Evolutionary conservation across 2,888 invertebrate species (phyloP).

Genomic region (Dorcus hopei): DNA sequence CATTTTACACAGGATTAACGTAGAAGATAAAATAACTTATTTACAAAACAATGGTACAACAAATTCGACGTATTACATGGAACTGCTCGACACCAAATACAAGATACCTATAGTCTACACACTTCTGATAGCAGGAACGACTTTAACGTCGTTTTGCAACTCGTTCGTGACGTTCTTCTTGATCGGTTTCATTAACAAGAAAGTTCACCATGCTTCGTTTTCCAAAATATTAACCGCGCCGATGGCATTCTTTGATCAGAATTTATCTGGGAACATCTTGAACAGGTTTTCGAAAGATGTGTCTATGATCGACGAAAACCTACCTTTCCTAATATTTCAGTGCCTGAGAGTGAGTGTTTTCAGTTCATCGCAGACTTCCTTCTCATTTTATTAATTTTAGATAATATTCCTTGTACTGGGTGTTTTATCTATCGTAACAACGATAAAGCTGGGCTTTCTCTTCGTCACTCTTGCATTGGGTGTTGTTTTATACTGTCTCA

Average conservation of each 20-base stretch:
- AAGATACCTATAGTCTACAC: constrained; percentile 13
- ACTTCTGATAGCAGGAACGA: constrained; percentile 5
- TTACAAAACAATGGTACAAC: constrained; percentile 5
- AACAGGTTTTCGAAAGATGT: constrained; percentile 33
- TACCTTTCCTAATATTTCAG: constrained; percentile 25
- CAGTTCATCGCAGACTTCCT: background rate
- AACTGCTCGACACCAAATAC: constrained; percentile 1
- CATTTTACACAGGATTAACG: constrained; percentile 10
- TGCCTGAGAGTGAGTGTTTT: constrained; percentile 18
- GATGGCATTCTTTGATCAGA: constrained; percentile 29
- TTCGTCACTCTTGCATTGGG: constrained; percentile 63
- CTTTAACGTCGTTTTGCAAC: constrained; percentile 22
- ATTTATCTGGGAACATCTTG: constrained; percentile 30
- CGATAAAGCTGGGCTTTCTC: constrained; percentile 67
- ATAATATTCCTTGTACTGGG: constrained; percentile 67
- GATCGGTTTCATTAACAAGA: constrained; percentile 30
- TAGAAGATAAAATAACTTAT: constrained; percentile 10
- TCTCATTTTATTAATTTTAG: constrained; percentile 38
- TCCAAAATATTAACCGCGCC: constrained; percentile 25
- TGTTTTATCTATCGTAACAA: constrained; percentile 46
- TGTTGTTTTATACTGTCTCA: constrained; percentile 58
- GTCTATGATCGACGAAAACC: constrained; percentile 28
- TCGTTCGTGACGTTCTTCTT: constrained; percentile 32
- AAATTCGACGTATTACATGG: constrained; percentile 6
- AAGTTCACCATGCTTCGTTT: constrained; percentile 28